Evolutionary conservation across 2,888 invertebrate species (phyloP), one percentile per base, ranked within the genome.

Genomic region (Lutraria lutraria): DNA sequence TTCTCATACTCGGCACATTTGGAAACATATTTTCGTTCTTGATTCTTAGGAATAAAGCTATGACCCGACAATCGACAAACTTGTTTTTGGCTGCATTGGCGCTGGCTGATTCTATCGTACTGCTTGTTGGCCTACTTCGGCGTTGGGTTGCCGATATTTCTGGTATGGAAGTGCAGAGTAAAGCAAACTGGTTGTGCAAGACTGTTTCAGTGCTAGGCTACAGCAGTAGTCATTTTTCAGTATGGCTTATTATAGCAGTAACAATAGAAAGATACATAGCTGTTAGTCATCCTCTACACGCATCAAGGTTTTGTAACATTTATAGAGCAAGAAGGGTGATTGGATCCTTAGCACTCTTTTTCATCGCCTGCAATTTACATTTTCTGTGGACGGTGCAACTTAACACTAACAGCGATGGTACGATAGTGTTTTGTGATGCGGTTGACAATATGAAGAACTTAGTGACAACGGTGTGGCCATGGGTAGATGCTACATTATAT

Each of bases 161-260:
- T 19, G 94, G 94, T 0, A 80, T 92, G n/a, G 95, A 96, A 81
- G 87, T 96, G n/a, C 94, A 95, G 83, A 93, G 92, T 56, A 90
- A 94, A 34, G 89, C 95, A 0, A 89, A 94, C 79, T 95, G 94
- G 94, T 85, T 95, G 63, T 96, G 96, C 89, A 96, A 96, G 89
- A 85, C 94, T 34, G 93, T 94, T 13, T 93, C 93, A n/a, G 90
- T 95, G 6, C 86, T 96, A 43, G 95, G 94, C 1, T 96, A 95
- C 83, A 94, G 95, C 83, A 93, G 94, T 83, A 96, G 96, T 87
- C 96, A 96, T 82, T 94, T 95, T 81, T 95, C 96, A 10, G 96
- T 96, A 6, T 96, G 96, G 96, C 91, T 96, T 19, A 96, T 96
- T 82, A 95, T 96, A 19, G 96, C 96, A 0, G 95, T 96, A 10